Base-by-base conservation (phyloP, 2,113 vertebrate genomes). In the Spizaetus ornatus region DNA sequence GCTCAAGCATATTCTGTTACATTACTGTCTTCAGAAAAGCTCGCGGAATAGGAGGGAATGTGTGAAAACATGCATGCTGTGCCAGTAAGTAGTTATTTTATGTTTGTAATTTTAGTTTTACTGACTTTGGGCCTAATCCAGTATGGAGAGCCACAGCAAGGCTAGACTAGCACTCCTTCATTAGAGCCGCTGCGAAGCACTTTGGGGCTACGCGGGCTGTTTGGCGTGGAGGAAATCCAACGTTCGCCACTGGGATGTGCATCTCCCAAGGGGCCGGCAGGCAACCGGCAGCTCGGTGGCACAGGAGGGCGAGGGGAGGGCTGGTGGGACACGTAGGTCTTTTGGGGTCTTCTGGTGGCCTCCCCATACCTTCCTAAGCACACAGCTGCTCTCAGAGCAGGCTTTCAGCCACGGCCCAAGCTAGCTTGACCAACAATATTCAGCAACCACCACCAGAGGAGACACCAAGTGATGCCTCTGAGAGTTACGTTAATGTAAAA, bases 71-170 rank as follows among this genome's bases (percentile, higher is more conserved):
- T n/a, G 72, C 93, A 95, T 91, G 94, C 92, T 96, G 94, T 96
- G 94, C 90, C 93, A 96, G 94, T 91, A 95, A 95, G 92, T 87
- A 97, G 90, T 95, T 66, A 92, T 93, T 98, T 96, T 97, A 95
- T 92, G 88, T 95, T 97, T 95, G 94, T 58, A 95, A 86, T 95
- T 97, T 96, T 82, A 96, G 94, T 95, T 96, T 97, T 97, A 97
- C 84, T 95, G 92, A 96, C 84, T 94, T 97, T 96, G 87, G 94
- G 82, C 50, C 53, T 86, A 10, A 92, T 95, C 88, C 95, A 96
- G 88, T 45, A 18, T 0, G 1, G 77, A 86, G 88, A 95, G 73
- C 23, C 87, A 43, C 56, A 40, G 81, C 74, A 38, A 72, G 13
- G 10, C 45, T 48, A 45, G 71, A 8, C 65, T 90, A 20, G 1